A percentile compares a stretch with the other conserved stretches of the same genome.
Conservation (phyloP, 2,888 invertebrate species). For the Himalopsyche anomala region DNA sequence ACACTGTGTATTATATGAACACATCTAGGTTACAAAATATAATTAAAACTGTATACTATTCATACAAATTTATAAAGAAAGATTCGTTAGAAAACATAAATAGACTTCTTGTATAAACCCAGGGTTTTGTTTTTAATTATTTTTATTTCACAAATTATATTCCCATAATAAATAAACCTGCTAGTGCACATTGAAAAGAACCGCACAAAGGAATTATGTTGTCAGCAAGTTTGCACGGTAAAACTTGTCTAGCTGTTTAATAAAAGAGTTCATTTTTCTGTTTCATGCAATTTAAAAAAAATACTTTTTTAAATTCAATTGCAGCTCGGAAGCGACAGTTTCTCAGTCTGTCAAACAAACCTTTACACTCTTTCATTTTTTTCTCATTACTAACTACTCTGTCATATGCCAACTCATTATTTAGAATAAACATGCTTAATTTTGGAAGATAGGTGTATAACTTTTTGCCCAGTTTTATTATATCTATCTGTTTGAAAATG, state of each 20-base stretch:
- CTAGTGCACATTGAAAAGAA: background rate
- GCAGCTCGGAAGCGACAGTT: too few relatives aligned
- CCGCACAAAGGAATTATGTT: background rate
- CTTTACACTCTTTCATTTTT: too few relatives aligned
- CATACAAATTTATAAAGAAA: background rate
- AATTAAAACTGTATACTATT: background rate
- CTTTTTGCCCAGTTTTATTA: too few relatives aligned
- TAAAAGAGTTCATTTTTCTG: background rate
- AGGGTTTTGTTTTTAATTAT: too few relatives aligned
- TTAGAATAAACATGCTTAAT: too few relatives aligned
- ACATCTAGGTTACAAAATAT: background rate
- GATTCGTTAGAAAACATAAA: background rate
- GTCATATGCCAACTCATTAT: too few relatives aligned
- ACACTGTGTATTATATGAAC: too few relatives aligned
- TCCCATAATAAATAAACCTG: background rate
- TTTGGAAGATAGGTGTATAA: too few relatives aligned
- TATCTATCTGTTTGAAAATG: too few relatives aligned
- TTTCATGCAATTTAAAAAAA: background rate
- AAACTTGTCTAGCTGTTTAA: background rate
- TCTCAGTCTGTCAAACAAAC: too few relatives aligned
- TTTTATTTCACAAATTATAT: background rate
- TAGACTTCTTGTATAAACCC: too few relatives aligned
- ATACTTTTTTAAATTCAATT: background rate
- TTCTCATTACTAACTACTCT: too few relatives aligned
- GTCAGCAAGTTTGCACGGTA: background rate